These are phyloP conservation scores for Regulus satrapa DNA, from an alignment of 2,113 vertebrate species.

Conservation along the genomic window DNA sequence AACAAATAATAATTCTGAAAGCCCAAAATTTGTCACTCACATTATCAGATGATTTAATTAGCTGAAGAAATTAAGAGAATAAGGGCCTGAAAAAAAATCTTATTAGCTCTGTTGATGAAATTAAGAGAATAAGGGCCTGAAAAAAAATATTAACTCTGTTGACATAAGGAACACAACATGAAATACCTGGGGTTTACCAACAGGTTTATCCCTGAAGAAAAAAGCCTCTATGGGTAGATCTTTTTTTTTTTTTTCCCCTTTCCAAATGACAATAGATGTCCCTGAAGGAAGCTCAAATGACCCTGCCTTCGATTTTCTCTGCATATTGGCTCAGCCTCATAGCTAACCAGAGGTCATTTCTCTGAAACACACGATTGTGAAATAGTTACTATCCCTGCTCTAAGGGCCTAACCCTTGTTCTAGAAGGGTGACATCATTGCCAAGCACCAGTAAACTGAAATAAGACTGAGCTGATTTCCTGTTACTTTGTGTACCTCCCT, in stretches of 20 bases:
- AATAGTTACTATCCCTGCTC: not conserved
- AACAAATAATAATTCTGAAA: not conserved
- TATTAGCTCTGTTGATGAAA: not conserved
- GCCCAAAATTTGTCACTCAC: not conserved
- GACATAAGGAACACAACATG: not conserved
- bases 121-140: not conserved
- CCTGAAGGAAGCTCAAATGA: not conserved
- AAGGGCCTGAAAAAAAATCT: not conserved
- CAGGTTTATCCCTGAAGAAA: not conserved
- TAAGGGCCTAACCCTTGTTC: not conserved
- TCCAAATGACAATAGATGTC: not conserved
- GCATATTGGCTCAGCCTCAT: not conserved
- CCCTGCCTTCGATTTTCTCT: not conserved
- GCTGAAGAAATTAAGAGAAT: not conserved
- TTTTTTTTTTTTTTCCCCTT: not conserved
- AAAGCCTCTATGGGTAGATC: not conserved
- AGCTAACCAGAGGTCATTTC: not conserved
- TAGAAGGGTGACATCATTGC: not conserved
- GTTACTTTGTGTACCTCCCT: not conserved
- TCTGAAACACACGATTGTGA: not conserved
- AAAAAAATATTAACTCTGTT: not conserved
- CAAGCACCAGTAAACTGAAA: not conserved
- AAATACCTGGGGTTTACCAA: not conserved
- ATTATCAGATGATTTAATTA: not conserved
- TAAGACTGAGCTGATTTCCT: slow-evolving; percentile 30